A percentile compares a stretch with the other conserved stretches of the same genome.
Evolutionary conservation across 2,113 vertebrate genomes (phyloP).

Genomic region (Falco punctatus): DNA sequence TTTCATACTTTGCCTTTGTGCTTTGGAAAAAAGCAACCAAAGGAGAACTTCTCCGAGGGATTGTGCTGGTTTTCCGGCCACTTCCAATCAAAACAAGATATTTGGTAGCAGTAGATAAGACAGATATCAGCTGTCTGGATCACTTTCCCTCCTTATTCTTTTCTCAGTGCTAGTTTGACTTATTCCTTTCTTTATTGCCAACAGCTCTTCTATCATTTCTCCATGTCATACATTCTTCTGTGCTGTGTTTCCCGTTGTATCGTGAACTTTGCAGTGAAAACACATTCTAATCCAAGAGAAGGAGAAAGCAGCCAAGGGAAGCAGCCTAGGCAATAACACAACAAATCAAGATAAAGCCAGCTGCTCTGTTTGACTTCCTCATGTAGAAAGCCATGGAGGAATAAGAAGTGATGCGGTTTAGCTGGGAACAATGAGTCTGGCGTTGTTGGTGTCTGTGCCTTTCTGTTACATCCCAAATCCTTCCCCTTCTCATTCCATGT

Average conservation of each 20-base stretch:
- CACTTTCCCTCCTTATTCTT: neutral
- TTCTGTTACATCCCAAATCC: neutral
- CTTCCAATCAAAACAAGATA: neutral
- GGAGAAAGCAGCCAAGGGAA: neutral
- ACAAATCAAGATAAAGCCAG: neutral
- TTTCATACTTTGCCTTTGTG: neutral
- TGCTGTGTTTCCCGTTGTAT: neutral
- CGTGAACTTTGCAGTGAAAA: neutral
- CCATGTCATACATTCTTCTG: neutral
- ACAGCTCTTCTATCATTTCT: neutral
- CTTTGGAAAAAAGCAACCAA: neutral
- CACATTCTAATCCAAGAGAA: neutral
- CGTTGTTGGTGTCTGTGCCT: rapidly evolving
- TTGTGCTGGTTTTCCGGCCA: neutral
- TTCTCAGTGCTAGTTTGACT: neutral
- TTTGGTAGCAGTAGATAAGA: neutral
- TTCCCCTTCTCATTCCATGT: neutral
- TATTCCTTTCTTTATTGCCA: neutral
- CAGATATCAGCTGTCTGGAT: neutral
- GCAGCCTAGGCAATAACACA: neutral
- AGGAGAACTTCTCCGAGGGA: neutral
- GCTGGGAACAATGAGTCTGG: neutral
- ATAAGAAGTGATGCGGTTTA: neutral
- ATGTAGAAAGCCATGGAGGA: neutral
- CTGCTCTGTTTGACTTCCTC: neutral